phyloP scores from a whole-genome alignment of 2,797 vertebrate genomes.

The Mus spretus region DNA sequence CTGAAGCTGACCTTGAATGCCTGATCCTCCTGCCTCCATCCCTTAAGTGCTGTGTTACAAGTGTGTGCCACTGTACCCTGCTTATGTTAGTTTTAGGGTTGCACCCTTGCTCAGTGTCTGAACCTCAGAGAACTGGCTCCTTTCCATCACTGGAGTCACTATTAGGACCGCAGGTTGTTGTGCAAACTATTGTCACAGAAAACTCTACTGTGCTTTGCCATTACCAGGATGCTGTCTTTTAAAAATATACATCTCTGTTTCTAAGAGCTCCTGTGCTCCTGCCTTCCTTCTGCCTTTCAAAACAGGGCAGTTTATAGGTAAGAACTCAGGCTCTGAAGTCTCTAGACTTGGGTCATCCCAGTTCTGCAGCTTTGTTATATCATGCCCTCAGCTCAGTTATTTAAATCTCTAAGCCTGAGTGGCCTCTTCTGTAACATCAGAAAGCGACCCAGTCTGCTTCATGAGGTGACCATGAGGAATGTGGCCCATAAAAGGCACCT shows the following conservation, averaged over 20 bases:
- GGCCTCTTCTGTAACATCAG: not conserved
- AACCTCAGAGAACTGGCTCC: not conserved
- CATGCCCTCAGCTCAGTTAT: not conserved
- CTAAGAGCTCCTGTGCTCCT: conserved; percentile 28
- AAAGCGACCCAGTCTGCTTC: not conserved
- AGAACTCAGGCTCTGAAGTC: not conserved
- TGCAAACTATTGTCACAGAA: not conserved
- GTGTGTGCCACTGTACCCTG: not conserved
- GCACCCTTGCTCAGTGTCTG: not conserved
- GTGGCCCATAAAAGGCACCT: not conserved
- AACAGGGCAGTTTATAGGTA: not conserved
- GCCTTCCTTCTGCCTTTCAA: not conserved
- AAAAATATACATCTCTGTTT: not conserved
- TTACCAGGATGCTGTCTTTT: not conserved
- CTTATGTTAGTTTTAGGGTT: not conserved
- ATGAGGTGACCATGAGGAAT: not conserved
- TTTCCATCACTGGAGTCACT: not conserved
- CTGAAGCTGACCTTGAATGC: not conserved
- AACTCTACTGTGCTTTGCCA: not conserved
- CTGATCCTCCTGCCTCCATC: not conserved
- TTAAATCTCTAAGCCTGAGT: conserved; percentile 37
- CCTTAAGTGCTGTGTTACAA: not conserved
- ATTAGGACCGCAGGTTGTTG: not conserved
- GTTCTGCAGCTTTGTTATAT: not conserved
- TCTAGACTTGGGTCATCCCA: not conserved